A percentile compares a stretch with the other conserved stretches of the same genome.
Evolutionary conservation across 2,888 invertebrate genomes (phyloP).

Genomic region (Hydriomena furcata): DNA sequence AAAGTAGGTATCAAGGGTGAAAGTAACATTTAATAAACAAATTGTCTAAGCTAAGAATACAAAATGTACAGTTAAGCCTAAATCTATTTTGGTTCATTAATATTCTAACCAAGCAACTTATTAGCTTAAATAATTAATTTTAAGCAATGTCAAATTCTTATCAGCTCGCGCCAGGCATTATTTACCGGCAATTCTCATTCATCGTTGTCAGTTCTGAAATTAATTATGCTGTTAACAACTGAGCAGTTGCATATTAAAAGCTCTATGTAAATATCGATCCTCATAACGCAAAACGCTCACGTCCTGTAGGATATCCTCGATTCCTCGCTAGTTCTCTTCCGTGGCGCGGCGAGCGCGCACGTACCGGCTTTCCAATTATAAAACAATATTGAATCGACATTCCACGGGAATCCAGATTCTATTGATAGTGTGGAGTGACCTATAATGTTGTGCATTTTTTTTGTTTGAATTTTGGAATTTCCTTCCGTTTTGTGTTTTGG

Average conservation of each 20-base stretch:
- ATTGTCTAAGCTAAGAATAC: too few species aligned
- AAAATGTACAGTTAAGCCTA: too few species aligned
- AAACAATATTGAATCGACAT: constrained; percentile 54
- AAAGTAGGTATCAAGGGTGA: too few species aligned
- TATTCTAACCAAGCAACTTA: too few species aligned
- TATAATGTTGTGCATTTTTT: constrained; percentile 36
- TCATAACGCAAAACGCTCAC: constrained; percentile 68
- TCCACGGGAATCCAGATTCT: constrained; percentile 40
- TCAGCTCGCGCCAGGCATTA: not conserved
- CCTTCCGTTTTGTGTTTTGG: not conserved
- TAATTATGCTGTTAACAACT: constrained; percentile 47
- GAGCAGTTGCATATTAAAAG: constrained; percentile 73
- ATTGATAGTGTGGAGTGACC: constrained; percentile 45
- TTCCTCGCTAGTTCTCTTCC: constrained; percentile 77
- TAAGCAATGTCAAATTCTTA: too few species aligned
- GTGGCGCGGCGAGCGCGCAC: constrained; percentile 71
- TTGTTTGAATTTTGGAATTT: constrained; percentile 19
- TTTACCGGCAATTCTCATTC: constrained; percentile 21
- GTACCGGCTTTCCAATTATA: constrained; percentile 60
- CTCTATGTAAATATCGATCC: constrained; percentile 80
- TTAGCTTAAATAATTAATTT: too few species aligned
- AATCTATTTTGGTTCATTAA: too few species aligned
- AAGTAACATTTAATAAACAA: too few species aligned
- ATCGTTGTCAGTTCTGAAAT: constrained; percentile 37
- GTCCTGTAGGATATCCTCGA: constrained; percentile 78